Evolutionary conservation across 2,113 vertebrate genomes (phyloP), one percentile per base, ranked within the genome.

Genomic region (Corapipo altera): DNA sequence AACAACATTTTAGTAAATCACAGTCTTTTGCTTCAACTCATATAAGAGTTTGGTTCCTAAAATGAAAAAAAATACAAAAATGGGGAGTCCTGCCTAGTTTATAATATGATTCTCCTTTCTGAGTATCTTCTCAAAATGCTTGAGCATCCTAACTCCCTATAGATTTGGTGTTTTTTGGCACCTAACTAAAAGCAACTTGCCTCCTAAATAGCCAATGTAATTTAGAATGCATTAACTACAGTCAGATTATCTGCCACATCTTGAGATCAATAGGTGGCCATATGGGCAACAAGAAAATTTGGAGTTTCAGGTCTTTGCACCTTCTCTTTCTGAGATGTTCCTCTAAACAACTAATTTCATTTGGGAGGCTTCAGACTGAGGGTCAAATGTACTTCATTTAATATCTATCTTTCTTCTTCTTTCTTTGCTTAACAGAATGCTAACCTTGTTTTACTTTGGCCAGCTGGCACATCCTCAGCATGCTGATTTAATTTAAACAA

Each of bases 401-500:
- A 73, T 78, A 75, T 52, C 66, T 41, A 3, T 89, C 27, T 73
- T 57, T 30, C 49, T 66, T 91, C 65, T 82, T 83, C 46, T 79
- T 88, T 88, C 59, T 86, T 85, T 71, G 30, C 44, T 85, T 69
- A 51, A 48, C 35, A 76, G 39, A 94, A 88, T n/a, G 23, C 20
- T 90, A 30, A 83, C 48, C 24, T 0, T 90, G 57, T 59, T 88
- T 83, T 46, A 49, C 67, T 80, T 67, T 90, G 85, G 91, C 93
- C 92, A 97, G 67, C 79, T 95, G 85, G 90, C 85, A 91, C 61
- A 76, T 49, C 72, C 65, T 74, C 75, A 88, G 88, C 82, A 93
- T 48, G 54, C 43, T 93, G 94, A 83, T 95, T 96, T 91, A 35
- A 85, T 77, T 96, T 83, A 27, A 90, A 77, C 93, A 85, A 54